Evolutionary conservation across 35 echinoderm and acorn worm genomes (phyloP).

Genomic region (Apostichopus parvimensis): DNA sequence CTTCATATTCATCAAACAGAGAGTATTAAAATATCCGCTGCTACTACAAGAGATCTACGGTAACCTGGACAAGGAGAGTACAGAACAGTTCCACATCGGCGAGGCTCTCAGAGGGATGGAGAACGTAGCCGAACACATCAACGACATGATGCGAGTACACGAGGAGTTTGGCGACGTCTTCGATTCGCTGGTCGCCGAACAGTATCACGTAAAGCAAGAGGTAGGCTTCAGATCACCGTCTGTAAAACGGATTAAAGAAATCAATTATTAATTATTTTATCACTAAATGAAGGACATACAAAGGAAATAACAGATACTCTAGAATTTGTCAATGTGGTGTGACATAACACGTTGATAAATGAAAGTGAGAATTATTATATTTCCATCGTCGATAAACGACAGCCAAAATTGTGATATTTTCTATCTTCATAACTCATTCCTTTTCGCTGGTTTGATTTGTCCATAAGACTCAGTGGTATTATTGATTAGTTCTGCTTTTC

Average conservation of each 20-base stretch:
- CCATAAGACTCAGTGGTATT: no score
- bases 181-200: slow-evolving; percentile 83
- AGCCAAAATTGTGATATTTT: no score
- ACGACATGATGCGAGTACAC: slow-evolving; percentile 98
- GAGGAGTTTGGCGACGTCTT: slow-evolving; percentile 95
- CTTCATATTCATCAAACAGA: slow-evolving; percentile 41
- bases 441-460: no score
- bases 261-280: no score
- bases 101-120: slow-evolving; percentile 90
- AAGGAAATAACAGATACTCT: no score
- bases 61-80: slow-evolving; percentile 80
- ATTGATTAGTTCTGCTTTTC: no score
- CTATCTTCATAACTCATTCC: no score
- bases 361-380: no score
- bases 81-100: slow-evolving; percentile 84
- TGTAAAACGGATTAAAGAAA: not conserved
- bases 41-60: slow-evolving; percentile 75
- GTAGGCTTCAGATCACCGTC: slow-evolving; percentile 39
- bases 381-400: no score
- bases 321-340: no score
- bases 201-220: slow-evolving; percentile 96
- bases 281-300: no score
- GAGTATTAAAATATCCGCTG: slow-evolving; percentile 94
- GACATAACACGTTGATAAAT: no score
- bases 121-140: slow-evolving; percentile 93